A percentile compares a stretch with the other conserved stretches of the same genome.
These are phyloP conservation scores for Ectemnius cavifrons DNA, from an alignment of 2,888 invertebrate species.

Conservation along the genomic window DNA sequence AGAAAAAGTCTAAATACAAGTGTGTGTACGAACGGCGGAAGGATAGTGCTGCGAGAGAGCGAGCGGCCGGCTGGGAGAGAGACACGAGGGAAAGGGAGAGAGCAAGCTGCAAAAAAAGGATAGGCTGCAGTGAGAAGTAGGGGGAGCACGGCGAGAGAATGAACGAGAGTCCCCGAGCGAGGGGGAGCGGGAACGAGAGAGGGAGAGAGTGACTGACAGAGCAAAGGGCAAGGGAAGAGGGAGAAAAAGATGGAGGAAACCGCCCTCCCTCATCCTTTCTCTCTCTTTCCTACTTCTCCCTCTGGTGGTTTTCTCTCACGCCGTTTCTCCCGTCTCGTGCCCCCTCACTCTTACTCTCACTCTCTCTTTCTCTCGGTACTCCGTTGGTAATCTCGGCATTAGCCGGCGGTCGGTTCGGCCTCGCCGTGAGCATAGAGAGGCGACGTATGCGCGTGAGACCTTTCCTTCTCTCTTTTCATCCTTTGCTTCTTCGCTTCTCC, in stretches of 20 bases:
- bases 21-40: conserved; percentile 19
- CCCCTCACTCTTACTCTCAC: neutral
- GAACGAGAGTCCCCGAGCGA: conserved; percentile 33
- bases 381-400: neutral
- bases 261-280: conserved; percentile 38
- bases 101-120: conserved; percentile 22
- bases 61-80: conserved; percentile 8
- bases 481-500: too few species aligned
- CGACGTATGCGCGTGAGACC: neutral
- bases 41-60: conserved; percentile 13
- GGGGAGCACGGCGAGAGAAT: conserved; percentile 28
- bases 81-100: conserved; percentile 11
- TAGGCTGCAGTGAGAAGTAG: neutral
- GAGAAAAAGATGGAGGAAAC: conserved; percentile 57
- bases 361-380: neutral
- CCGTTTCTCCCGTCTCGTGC: too few species aligned
- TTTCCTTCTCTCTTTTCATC: too few species aligned
- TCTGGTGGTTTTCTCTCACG: too few species aligned
- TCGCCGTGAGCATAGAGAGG: neutral
- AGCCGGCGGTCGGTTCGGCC: neutral
- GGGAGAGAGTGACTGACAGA: conserved; percentile 12
- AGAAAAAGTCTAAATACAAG: conserved; percentile 54
- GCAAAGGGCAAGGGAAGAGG: conserved; percentile 17
- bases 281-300: neutral
- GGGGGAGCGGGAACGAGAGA: conserved; percentile 27